phyloP scores from a whole-genome alignment of 2,888 invertebrate species.

The Leptinotarsa rubiginosa region DNA sequence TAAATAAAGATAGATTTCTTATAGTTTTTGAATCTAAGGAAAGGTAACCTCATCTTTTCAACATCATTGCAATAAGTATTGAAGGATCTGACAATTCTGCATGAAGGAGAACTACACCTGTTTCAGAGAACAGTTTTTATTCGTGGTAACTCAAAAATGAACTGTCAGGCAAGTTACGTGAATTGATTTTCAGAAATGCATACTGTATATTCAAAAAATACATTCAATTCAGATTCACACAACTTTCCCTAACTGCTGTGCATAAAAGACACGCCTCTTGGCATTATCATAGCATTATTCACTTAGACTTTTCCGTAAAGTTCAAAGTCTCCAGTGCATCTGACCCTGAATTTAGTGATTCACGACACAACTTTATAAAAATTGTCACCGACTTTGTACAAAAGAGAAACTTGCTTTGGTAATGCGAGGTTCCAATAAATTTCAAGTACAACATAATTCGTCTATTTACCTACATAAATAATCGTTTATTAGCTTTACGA shows the following conservation, averaged over 20 bases:
- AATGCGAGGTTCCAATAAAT: slow-evolving; percentile 34
- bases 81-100: too few relatives aligned
- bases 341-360: slow-evolving; percentile 27
- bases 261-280: not conserved
- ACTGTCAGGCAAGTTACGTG: not conserved
- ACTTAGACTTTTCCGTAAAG: not conserved
- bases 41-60: too few relatives aligned
- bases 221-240: not conserved
- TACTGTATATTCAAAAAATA: not conserved
- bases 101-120: too few relatives aligned
- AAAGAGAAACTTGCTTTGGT: slow-evolving; percentile 38
- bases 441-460: slow-evolving; percentile 38
- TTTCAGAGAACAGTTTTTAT: too few relatives aligned
- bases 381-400: slow-evolving; percentile 22
- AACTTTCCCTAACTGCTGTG: not conserved
- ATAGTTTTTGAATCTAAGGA: too few relatives aligned
- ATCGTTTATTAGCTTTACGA: slow-evolving; percentile 28
- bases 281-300: not conserved
- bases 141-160: too few relatives aligned
- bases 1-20: too few relatives aligned
- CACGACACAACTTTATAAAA: slow-evolving; percentile 19
- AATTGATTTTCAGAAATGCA: not conserved
- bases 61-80: too few relatives aligned
- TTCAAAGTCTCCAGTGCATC: slow-evolving; percentile 12
- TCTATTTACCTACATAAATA: slow-evolving; percentile 42